Base-by-base conservation (phyloP, 2,797 vertebrate genomes). In the Kryptopterus vitreolus region DNA sequence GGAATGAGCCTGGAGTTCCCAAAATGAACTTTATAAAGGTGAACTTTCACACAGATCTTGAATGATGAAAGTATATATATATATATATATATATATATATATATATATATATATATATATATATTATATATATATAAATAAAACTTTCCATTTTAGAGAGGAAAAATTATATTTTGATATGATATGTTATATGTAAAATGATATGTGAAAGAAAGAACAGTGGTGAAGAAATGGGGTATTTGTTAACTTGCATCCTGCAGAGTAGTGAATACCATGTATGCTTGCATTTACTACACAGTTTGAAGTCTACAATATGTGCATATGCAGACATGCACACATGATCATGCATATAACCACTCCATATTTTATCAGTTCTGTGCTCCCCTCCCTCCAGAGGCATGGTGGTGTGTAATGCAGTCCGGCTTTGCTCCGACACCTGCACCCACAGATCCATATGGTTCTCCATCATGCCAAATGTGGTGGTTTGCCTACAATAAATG, bases 11-110 rank as follows among this genome's bases (percentile, higher is more conserved):
- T 0, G 74, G 53, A 0, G 79, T 81, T 69, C 85, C 91, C 1
- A 86, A 90, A 0, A 68, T 86, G 2, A 86, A 86, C 68, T 70
- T 89, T 15, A 59, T 90, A n/a, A 91, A 94, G 91, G 93, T 94
- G 85, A 63, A 80, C 66, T 57, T 18, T 18, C 46, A 62, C 62
- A 50, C 20, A 7, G 24, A 58, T 55, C 26, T 33, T 6, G 1
- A 35, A 15, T 63, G 46, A 74, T n/a, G n/a, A n/a, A n/a, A n/a
- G n/a, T n/a, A n/a, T n/a, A n/a, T n/a, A n/a, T n/a, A n/a, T n/a
- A n/a, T n/a, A n/a, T n/a, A n/a, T n/a, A n/a, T n/a, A n/a, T n/a
- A n/a, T n/a, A n/a, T n/a, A n/a, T n/a, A n/a, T n/a, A n/a, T n/a
- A n/a, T n/a, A n/a, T n/a, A n/a, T n/a, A n/a, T n/a, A n/a, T n/a